Evolutionary conservation across 2,113 vertebrate genomes (phyloP), one percentile per base, ranked within the genome.

Genomic region (Drymodes brunneopygia): DNA sequence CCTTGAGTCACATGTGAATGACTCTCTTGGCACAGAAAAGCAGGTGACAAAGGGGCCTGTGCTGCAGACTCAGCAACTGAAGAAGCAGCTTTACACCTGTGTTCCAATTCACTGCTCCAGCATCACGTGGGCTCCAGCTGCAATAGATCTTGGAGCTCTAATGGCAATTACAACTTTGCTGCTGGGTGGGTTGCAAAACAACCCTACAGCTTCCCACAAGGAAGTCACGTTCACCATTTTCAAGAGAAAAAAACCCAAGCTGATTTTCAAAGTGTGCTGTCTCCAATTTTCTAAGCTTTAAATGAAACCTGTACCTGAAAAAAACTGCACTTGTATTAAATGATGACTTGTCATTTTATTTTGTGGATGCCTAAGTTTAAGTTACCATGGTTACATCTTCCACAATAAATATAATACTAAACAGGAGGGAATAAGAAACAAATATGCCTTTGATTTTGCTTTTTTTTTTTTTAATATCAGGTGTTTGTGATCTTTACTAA

Each of bases 1-100:
- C 54, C 36, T 11, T 1, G 5, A 78, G 35, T 28, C 40, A 38
- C 33, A 1, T 0, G 1, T 3, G 35, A 62, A 33, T 8, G 20
- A 44, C 18, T 31, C 15, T 2, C 45, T 8, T 44, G 45, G 22
- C 22, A 12, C 54, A 53, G 36, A 51, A 80, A n/a, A 81, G 25
- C 19, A 27, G 0, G 4, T 1, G 2, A 13, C 29, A 73, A 15
- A 8, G 11, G 20, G 16, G 17, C 36, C 4, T 6, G 31, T 15
- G 47, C 40, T 35, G 10, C 2, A 2, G 51, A 17, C 8, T 4
- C 16, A 12, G 25, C 31, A 44, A 20, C 35, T 38, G 23, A 11
- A 57, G 29, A n/a, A 74, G 51, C 0, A 28, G 40, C 57, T 42
- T 81, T 27, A 50, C 11, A 29, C 14, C 50, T 22, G 13, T 2